phyloP scores from a whole-genome alignment of 2,888 invertebrate genomes.

The Drosophila maculinotata region DNA sequence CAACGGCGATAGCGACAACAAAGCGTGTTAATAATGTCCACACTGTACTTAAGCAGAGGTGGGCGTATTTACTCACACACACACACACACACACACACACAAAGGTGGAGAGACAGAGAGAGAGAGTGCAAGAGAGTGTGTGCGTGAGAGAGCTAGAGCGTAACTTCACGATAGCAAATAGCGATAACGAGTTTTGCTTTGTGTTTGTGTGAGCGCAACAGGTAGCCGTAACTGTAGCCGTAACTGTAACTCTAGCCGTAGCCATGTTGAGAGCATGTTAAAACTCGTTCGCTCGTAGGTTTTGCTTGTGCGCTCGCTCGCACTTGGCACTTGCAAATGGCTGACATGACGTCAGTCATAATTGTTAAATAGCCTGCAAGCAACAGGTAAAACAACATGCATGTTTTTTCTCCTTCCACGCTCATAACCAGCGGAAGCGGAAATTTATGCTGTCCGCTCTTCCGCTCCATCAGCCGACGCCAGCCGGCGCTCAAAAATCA shows the following conservation, averaged over 20 bases:
- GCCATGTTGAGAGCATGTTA: conserved; percentile 50
- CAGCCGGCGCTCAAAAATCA: conserved; percentile 63
- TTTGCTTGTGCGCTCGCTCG: conserved; percentile 21
- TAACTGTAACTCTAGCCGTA: conserved; percentile 19
- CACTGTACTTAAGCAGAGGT: conserved; percentile 65
- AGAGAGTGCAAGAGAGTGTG: conserved; percentile 32
- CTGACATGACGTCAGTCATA: conserved; percentile 40
- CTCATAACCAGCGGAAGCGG: conserved; percentile 69
- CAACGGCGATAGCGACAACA: conserved; percentile 53
- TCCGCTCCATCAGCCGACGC: conserved; percentile 54
- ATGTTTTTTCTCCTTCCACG: background rate
- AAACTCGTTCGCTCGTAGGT: conserved; percentile 42
- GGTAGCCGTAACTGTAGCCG: conserved; percentile 69
- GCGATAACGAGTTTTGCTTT: conserved; percentile 66
- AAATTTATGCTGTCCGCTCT: conserved; percentile 67
- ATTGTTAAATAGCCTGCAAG: conserved; percentile 10
- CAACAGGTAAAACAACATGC: conserved; percentile 64
- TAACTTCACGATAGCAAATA: conserved; percentile 51
- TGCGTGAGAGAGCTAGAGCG: conserved; percentile 31
- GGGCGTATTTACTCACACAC: conserved; percentile 55
- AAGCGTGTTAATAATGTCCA: conserved; percentile 72
- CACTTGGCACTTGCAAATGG: conserved; percentile 51
- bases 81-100: conserved; percentile 1
- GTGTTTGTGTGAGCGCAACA: conserved; percentile 58
- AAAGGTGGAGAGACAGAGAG: conserved; percentile 28